phyloP scores from a whole-genome alignment of 2,888 invertebrate species.

The Arctia plantaginis region DNA sequence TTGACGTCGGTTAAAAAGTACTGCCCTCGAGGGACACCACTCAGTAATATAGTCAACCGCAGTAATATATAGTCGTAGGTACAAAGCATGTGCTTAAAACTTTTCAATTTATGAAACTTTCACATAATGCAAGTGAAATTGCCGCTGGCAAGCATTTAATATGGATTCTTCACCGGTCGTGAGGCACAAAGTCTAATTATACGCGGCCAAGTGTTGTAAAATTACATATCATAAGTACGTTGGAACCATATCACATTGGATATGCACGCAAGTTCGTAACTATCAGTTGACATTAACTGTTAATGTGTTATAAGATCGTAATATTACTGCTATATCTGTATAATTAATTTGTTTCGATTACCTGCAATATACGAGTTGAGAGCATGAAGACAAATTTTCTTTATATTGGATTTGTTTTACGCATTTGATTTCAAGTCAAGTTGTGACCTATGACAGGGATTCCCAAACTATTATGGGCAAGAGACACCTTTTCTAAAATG shows the following conservation, averaged over 20 bases:
- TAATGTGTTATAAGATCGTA: neutral
- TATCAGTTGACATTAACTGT: neutral
- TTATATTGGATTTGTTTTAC: neutral
- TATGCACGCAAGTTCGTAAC: neutral
- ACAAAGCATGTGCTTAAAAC: neutral
- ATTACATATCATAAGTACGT: slow-evolving; percentile 31
- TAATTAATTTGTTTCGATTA: neutral
- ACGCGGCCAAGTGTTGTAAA: slow-evolving; percentile 45
- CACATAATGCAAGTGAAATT: slow-evolving; percentile 28
- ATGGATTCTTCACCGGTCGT: slow-evolving; percentile 42
- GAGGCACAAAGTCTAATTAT: slow-evolving; percentile 45
- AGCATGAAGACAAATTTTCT: neutral
- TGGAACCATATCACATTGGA: neutral
- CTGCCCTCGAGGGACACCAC: neutral
- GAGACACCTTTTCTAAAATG: no score
- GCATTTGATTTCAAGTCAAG: no score
- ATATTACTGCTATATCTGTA: neutral
- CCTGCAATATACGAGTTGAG: neutral
- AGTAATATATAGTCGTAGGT: neutral
- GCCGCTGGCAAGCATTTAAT: slow-evolving; percentile 39
- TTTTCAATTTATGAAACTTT: slow-evolving; percentile 20
- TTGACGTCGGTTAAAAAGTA: no score
- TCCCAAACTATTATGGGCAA: no score
- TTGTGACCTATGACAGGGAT: no score
- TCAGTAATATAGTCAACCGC: neutral